Evolutionary conservation across 2,888 invertebrate species (phyloP).

Genomic region (Zonitis immaculata): DNA sequence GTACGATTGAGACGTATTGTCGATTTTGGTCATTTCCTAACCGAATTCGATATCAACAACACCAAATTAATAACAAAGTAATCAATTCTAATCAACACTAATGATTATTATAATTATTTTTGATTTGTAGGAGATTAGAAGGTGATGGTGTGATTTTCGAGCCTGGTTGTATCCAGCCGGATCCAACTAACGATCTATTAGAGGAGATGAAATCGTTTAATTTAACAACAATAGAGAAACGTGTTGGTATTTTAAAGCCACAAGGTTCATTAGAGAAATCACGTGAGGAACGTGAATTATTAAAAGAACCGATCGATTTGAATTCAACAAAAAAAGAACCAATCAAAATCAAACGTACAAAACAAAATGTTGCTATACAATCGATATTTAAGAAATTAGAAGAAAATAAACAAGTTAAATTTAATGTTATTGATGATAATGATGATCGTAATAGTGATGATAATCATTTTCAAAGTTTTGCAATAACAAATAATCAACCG

Average conservation of each 20-base stretch:
- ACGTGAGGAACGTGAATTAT: conserved; percentile 57
- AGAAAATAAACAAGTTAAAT: conserved; percentile 49
- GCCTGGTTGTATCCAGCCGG: conserved; percentile 47
- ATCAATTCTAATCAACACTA: conserved; percentile 22
- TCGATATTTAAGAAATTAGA: conserved; percentile 69
- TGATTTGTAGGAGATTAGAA: conserved; percentile 33
- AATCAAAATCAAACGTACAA: conserved; percentile 48
- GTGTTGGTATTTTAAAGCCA: conserved; percentile 63
- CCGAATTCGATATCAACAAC: conserved; percentile 49
- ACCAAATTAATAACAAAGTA: conserved; percentile 42
- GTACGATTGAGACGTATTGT: conserved; percentile 52
- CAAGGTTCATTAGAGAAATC: conserved; percentile 67
- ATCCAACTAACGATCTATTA: conserved; percentile 52
- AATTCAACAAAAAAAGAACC: conserved; percentile 22
- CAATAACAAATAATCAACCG: conserved; percentile 25
- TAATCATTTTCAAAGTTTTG: conserved; percentile 26
- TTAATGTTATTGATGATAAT: conserved; percentile 39
- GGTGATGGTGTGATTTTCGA: conserved; percentile 42
- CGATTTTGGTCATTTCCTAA: conserved; percentile 51
- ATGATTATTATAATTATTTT: conserved; percentile 15
- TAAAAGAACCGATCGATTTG: conserved; percentile 24
- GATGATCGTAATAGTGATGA: conserved; percentile 21
- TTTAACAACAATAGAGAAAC: conserved; percentile 41
- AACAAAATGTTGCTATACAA: conserved; percentile 78
- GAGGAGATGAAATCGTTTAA: conserved; percentile 55